Base-by-base conservation (phyloP, 2,797 vertebrate genomes). In the Melanotaenia maccullochi region DNA sequence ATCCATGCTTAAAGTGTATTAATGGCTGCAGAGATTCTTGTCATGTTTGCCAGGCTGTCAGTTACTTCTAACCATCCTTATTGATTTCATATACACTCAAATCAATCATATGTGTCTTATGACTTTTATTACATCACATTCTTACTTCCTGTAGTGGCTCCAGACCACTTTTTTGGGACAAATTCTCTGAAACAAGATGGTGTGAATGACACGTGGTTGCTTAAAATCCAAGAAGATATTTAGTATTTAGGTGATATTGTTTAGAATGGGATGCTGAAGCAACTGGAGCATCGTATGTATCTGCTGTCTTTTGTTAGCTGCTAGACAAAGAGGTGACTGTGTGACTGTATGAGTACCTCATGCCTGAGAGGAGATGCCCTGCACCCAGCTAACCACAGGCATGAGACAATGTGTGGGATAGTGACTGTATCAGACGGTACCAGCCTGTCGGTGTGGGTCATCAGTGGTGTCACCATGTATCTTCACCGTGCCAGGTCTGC, bases 311-410 rank as follows among this genome's bases (percentile, higher is more conserved):
- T 89, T 91, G 89, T 92, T 82, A 67, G 68, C 25, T 52, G 5
- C 49, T 35, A 72, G 68, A 91, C 89, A 90, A 89, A 88, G 86
- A 83, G 73, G 52, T 67, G 85, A 85, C 74, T 81, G 68, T 79
- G 65, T 68, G 62, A 40, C 40, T 57, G 60, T 73, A 60, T 25
- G 72, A 74, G 73, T 79, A 79, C 78, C 85, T 88, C 84, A 55
- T 42, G 63, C 60, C 60, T 91, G 83, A 79, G 83, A 75, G 59
- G 66, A 84, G 82, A 70, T 68, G 60, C 68, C 71, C 61, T 65
- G 35, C 67, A 25, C 67, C 28, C 76, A 33, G 74, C 58, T 38
- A 40, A 55, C 35, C 64, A 62, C 66, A 35, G 51, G 60, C 47
- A 73, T 33, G 24, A 65, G 70, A 76, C 72, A 65, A 60, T 52